Conservation (phyloP, 2,888 invertebrate species). For the Alsophila aescularia region DNA sequence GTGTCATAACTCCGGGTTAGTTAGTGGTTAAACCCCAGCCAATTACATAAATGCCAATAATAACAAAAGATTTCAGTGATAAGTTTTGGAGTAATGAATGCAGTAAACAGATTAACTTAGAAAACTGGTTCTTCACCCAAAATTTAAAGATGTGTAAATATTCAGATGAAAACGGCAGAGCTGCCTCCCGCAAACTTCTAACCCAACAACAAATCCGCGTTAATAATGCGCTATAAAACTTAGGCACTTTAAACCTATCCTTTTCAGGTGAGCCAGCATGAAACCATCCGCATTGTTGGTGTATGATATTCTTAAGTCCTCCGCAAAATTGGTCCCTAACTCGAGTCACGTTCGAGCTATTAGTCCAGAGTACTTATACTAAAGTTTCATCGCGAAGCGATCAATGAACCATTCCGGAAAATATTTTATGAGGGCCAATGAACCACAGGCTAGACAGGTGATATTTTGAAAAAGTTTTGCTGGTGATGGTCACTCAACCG, state of each 20-base stretch:
- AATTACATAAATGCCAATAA: no score
- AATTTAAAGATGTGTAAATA: no score
- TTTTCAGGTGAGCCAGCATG: slow-evolving; percentile 37
- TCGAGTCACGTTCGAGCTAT: slow-evolving; percentile 78
- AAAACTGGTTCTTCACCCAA: no score
- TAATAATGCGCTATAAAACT: neutral
- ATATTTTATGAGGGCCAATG: slow-evolving; percentile 64
- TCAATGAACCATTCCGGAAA: slow-evolving; percentile 72
- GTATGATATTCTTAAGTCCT: slow-evolving; percentile 75
- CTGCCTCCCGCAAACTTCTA: no score
- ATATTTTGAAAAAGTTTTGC: slow-evolving; percentile 34
- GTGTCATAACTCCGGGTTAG: no score
- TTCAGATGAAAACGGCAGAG: no score
- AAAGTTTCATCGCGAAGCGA: slow-evolving; percentile 78
- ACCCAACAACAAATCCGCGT: no score
- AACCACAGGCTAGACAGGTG: slow-evolving; percentile 47
- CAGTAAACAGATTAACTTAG: no score
- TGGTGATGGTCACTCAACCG: slow-evolving; percentile 3
- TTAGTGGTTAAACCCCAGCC: no score
- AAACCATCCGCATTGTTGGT: slow-evolving; percentile 68
- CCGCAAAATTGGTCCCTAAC: slow-evolving; percentile 70
- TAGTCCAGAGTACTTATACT: slow-evolving; percentile 75
- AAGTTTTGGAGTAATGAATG: no score
- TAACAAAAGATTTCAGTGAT: no score
- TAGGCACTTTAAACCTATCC: no score